phyloP scores from a whole-genome alignment of 2,797 vertebrate species.

The Etheostoma perlongum region DNA sequence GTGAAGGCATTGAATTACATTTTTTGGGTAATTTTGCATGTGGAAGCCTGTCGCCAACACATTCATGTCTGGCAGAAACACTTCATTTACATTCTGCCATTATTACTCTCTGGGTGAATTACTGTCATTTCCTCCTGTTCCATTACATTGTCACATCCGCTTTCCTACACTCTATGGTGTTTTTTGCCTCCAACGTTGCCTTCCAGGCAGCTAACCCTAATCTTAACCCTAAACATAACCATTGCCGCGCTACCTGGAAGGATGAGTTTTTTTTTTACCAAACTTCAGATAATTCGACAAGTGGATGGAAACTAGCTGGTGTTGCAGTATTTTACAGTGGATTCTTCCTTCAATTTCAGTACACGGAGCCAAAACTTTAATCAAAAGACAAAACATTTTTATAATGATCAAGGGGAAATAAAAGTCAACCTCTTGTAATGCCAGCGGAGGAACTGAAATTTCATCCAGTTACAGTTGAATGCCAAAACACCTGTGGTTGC shows the following conservation, averaged over 20 bases:
- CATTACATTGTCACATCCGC: not conserved
- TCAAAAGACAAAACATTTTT: not conserved
- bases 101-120: not conserved
- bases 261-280: too few species aligned
- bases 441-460: conserved; percentile 2
- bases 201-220: too few species aligned
- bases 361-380: not conserved
- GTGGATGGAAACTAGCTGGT: too few species aligned
- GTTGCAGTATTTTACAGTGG: not conserved
- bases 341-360: not conserved
- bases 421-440: not conserved
- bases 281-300: too few species aligned
- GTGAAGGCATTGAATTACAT: too few species aligned
- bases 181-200: too few species aligned
- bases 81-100: not conserved
- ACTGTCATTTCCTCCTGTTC: not conserved
- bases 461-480: not conserved
- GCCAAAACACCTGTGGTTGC: conserved; percentile 41
- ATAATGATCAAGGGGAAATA: too few species aligned
- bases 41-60: not conserved
- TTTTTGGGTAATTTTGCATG: too few species aligned
- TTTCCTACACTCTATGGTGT: too few species aligned
- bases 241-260: too few species aligned
- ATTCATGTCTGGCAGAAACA: not conserved
- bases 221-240: too few species aligned